phyloP scores from a whole-genome alignment of 2,888 invertebrate genomes.

The Dolichopus griseipennis region DNA sequence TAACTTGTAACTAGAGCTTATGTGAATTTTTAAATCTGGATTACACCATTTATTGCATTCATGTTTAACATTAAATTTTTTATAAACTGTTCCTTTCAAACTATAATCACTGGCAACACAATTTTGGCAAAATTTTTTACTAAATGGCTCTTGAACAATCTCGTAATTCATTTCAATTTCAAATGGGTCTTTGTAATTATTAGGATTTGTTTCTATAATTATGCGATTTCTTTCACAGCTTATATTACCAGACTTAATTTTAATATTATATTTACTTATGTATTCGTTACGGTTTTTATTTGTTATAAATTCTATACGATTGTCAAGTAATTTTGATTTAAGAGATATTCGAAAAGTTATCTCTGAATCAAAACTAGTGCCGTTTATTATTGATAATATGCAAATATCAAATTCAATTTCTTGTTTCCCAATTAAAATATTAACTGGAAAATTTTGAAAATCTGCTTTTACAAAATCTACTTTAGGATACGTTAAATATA shows the following conservation, averaged over 20 bases:
- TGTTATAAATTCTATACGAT: neutral
- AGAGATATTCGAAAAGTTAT: conserved; percentile 32
- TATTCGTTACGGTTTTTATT: neutral
- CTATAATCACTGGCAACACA: neutral
- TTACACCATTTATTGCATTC: neutral
- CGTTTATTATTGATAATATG: neutral
- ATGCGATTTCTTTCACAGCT: neutral
- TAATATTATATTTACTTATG: neutral
- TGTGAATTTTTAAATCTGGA: neutral
- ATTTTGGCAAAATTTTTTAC: neutral
- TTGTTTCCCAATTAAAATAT: neutral
- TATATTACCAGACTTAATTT: neutral
- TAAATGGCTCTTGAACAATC: neutral
- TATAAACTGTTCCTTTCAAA: neutral
- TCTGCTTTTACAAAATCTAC: conserved; percentile 26
- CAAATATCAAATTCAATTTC: neutral
- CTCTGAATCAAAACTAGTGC: conserved; percentile 21
- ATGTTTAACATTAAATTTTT: neutral
- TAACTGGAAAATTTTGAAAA: conserved; percentile 11
- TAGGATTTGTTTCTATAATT: neutral
- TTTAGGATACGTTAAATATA: conserved; percentile 31
- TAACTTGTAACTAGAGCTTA: neutral
- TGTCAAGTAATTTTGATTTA: conserved; percentile 35
- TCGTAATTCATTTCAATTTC: neutral
- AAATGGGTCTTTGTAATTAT: neutral